Evolutionary conservation across 2,888 invertebrate genomes (phyloP).

Genomic region (Orthosia incerta): DNA sequence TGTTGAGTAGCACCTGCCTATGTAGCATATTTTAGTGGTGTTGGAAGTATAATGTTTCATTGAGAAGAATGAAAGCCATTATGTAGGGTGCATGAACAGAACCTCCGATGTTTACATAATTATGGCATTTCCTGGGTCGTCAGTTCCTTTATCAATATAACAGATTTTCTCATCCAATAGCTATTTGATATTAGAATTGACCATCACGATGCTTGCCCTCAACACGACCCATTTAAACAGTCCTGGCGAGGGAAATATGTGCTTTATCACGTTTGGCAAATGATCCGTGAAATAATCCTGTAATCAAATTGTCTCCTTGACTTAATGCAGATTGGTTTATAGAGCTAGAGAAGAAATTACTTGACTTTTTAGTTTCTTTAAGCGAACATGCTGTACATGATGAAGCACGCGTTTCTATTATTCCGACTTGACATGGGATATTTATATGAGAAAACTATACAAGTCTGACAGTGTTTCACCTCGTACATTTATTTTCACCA

Average conservation of each 20-base stretch:
- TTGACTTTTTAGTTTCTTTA: constrained; percentile 4
- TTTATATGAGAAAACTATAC: constrained; percentile 28
- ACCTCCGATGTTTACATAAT: too few relatives aligned
- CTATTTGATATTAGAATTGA: too few relatives aligned
- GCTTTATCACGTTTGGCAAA: too few relatives aligned
- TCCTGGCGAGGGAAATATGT: too few relatives aligned
- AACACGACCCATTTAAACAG: too few relatives aligned
- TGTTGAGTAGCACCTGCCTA: not conserved
- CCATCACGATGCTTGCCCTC: too few relatives aligned
- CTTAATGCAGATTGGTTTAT: not conserved
- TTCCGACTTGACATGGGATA: constrained; percentile 15
- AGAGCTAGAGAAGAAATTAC: not conserved
- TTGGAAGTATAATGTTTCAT: not conserved
- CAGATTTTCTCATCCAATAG: too few relatives aligned
- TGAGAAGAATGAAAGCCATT: not conserved
- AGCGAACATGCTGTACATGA: too few relatives aligned
- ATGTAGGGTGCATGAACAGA: not conserved
- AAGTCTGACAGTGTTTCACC: constrained; percentile 21
- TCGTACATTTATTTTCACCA: constrained; percentile 40
- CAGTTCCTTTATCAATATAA: too few relatives aligned
- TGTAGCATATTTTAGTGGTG: not conserved
- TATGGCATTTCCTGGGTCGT: too few relatives aligned
- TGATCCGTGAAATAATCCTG: not conserved
- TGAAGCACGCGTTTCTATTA: constrained; percentile 21
- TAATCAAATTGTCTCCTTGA: not conserved